Evolutionary conservation across 2,888 invertebrate species (phyloP).

Genomic region (Polyploca ridens): DNA sequence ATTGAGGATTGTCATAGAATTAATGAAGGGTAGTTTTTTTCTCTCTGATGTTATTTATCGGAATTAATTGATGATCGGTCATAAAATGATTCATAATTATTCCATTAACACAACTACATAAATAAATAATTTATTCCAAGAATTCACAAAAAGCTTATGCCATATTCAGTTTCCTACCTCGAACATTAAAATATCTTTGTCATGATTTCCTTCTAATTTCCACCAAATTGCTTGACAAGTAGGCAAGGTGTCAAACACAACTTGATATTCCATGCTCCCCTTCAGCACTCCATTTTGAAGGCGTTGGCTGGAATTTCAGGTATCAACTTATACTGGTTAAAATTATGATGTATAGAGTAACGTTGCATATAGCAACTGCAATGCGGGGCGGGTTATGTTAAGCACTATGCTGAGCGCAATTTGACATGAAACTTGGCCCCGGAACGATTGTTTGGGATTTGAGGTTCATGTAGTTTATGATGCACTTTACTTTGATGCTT

Average conservation of each 20-base stretch:
- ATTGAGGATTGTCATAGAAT: neutral
- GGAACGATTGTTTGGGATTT: slow-evolving; percentile 31
- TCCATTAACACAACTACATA: too few species aligned
- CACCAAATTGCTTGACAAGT: slow-evolving; percentile 36
- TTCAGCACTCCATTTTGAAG: slow-evolving; percentile 16
- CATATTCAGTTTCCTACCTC: neutral
- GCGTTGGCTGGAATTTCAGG: slow-evolving; percentile 18
- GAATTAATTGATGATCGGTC: too few species aligned
- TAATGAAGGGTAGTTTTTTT: neutral
- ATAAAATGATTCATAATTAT: too few species aligned
- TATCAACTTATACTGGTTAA: neutral
- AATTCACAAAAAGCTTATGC: neutral
- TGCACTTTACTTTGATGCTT: slow-evolving; percentile 9
- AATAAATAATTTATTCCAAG: too few species aligned
- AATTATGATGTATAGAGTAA: slow-evolving; percentile 3
- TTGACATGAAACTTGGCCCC: slow-evolving; percentile 33
- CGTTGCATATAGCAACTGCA: slow-evolving; percentile 23
- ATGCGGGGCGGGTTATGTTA: slow-evolving; percentile 34
- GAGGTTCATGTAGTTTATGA: slow-evolving; percentile 24
- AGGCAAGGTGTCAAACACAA: slow-evolving; percentile 32
- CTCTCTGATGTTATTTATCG: neutral
- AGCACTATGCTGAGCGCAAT: slow-evolving; percentile 34
- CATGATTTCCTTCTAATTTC: slow-evolving; percentile 51
- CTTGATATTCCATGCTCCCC: too few species aligned
- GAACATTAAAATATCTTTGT: slow-evolving; percentile 40